phyloP scores from a whole-genome alignment of 2,888 invertebrate species.

The Spisula solida region DNA sequence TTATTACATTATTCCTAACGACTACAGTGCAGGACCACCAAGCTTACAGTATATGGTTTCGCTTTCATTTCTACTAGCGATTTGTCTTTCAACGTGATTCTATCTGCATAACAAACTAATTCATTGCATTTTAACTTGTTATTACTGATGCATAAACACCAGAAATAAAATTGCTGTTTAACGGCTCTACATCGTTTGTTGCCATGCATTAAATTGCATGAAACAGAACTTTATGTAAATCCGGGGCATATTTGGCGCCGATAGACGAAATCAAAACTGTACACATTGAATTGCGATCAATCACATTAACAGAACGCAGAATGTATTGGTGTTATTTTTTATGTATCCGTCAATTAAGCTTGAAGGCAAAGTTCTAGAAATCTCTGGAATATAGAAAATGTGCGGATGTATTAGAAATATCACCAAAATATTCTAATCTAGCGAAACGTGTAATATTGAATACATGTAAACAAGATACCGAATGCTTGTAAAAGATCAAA shows the following conservation, averaged over 20 bases:
- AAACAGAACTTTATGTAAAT: neutral
- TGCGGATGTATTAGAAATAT: no score
- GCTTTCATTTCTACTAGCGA: neutral
- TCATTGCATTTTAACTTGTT: neutral
- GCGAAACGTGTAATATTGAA: neutral
- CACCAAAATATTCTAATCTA: neutral
- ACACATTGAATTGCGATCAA: neutral
- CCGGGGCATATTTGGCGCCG: neutral
- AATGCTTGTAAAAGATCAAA: no score
- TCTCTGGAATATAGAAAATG: neutral
- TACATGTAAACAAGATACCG: no score
- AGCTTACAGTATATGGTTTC: no score
- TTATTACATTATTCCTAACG: no score
- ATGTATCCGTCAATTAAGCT: no score
- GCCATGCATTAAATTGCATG: neutral
- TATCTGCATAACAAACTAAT: neutral
- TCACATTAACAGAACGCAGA: neutral
- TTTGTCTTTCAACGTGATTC: neutral
- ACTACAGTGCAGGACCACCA: no score
- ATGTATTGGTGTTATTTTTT: neutral
- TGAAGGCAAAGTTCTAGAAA: neutral
- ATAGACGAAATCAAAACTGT: neutral
- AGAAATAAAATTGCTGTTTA: slow-evolving; percentile 15
- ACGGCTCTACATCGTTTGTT: neutral
- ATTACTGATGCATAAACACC: neutral